A percentile compares a stretch with the other conserved stretches of the same genome.
These are phyloP conservation scores for Rhegmatorhina hoffmannsi DNA, from an alignment of 2,113 vertebrate species.

Conservation along the genomic window DNA sequence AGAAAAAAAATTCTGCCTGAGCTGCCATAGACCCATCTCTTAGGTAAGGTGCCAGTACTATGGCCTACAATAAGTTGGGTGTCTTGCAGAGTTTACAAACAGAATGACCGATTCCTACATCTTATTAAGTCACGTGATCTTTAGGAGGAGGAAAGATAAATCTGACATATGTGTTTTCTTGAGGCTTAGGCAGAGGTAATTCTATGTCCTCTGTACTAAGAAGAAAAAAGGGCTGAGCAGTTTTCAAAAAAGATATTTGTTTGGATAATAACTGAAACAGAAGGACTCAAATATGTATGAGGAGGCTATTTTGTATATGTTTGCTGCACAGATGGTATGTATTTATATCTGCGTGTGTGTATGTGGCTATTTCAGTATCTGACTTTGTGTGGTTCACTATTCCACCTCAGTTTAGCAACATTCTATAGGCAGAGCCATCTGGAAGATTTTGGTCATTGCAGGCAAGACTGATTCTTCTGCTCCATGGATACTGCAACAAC, in stretches of 20 bases:
- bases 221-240: background rate
- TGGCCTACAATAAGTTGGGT: background rate
- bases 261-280: background rate
- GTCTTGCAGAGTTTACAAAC: background rate
- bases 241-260: background rate
- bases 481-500: accelerated
- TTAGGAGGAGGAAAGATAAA: background rate
- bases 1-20: background rate
- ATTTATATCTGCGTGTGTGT: background rate
- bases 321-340: background rate
- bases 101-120: background rate
- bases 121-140: background rate
- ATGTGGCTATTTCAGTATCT: background rate
- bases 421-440: background rate
- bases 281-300: background rate
- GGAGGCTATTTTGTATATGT: background rate
- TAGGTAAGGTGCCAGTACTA: background rate
- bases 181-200: background rate
- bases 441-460: background rate
- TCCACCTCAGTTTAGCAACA: background rate
- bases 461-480: background rate
- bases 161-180: background rate
- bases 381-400: background rate
- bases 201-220: background rate
- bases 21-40: background rate